A percentile compares a stretch with the other conserved stretches of the same genome.
Conservation (phyloP, 2,888 invertebrate genomes). For the Salticus scenicus region DNA sequence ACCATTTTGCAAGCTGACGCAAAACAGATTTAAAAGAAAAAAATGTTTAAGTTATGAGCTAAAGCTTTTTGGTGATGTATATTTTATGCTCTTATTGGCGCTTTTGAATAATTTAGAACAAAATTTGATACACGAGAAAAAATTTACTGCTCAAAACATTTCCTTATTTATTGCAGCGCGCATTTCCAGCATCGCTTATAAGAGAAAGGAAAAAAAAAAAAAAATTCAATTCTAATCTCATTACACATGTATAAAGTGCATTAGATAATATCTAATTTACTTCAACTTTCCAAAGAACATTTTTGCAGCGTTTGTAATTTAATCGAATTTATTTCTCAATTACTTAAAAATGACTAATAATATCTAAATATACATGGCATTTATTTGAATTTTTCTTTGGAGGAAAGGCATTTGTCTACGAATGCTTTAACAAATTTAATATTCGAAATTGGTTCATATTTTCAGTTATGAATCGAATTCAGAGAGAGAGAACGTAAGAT, state of each 20-base stretch:
- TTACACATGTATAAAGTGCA: neutral
- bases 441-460: neutral
- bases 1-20: constrained; percentile 14
- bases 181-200: neutral
- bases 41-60: neutral
- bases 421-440: neutral
- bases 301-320: neutral
- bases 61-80: constrained; percentile 19
- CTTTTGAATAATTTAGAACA: constrained; percentile 5
- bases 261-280: constrained; percentile 4
- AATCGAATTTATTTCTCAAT: constrained; percentile 5
- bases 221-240: neutral
- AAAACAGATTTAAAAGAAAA: neutral
- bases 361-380: neutral
- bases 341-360: constrained; percentile 4
- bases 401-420: neutral
- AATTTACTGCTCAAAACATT: neutral
- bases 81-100: constrained; percentile 21
- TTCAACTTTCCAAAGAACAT: neutral
- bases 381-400: neutral
- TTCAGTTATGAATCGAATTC: neutral
- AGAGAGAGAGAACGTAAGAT: neutral
- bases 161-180: neutral
- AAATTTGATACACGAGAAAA: constrained; percentile 1
- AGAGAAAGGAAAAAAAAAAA: neutral